These are phyloP conservation scores for Lithobates pipiens DNA, from an alignment of 2,797 vertebrate species.

Conservation along the genomic window DNA sequence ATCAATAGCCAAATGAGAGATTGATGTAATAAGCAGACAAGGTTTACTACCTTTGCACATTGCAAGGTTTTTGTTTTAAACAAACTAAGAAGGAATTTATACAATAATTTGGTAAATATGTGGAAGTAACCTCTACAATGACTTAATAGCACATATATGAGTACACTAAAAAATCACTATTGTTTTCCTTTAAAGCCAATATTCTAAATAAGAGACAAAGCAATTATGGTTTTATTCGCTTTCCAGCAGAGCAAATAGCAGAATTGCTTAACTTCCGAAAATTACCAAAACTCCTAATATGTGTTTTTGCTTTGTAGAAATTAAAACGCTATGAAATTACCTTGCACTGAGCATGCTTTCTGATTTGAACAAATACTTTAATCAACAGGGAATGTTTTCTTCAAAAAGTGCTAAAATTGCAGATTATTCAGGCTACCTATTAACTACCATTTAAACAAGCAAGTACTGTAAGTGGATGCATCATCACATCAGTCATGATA, in stretches of 20 bases:
- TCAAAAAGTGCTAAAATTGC: neutral
- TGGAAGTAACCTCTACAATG: too few species aligned
- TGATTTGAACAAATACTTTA: neutral
- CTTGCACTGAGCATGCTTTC: neutral
- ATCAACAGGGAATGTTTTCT: neutral
- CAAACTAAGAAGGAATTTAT: too few species aligned
- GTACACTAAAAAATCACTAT: too few species aligned
- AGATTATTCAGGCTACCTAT: neutral
- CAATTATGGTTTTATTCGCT: constrained; percentile 8
- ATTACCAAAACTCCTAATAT: constrained; percentile 12
- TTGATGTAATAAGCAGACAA: too few species aligned
- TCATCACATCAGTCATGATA: too few species aligned
- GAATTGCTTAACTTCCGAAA: constrained; percentile 4
- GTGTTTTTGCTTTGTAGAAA: constrained; percentile 6
- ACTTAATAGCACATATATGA: too few species aligned
- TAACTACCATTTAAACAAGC: too few species aligned
- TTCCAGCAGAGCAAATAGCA: constrained; percentile 33
- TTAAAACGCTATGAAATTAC: neutral
- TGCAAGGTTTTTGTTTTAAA: too few species aligned
- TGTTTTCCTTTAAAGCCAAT: constrained; percentile 6
- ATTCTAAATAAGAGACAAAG: constrained; percentile 16
- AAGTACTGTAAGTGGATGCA: too few species aligned
- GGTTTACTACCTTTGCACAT: too few species aligned
- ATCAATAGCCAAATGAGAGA: too few species aligned
- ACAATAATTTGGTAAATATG: too few species aligned